phyloP scores from a whole-genome alignment of 2,113 vertebrate genomes.

The Ellobius talpinus region DNA sequence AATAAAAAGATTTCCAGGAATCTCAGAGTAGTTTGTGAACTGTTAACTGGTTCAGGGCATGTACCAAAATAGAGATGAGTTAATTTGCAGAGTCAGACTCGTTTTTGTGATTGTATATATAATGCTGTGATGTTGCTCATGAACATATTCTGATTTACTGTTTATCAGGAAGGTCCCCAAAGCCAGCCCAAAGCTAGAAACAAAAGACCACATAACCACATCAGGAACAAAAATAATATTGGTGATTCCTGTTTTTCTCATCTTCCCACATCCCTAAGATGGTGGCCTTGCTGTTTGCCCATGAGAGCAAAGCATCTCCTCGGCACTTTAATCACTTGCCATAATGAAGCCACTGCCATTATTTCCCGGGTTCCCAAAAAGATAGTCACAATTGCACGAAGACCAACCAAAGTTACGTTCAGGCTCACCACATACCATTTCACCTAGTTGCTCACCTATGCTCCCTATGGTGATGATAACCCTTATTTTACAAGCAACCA shows the following conservation, averaged over 20 bases:
- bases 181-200: neutral
- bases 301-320: neutral
- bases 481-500: conserved; percentile 62
- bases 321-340: neutral
- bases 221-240: neutral
- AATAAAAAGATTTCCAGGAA: conserved; percentile 7
- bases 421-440: neutral
- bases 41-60: neutral
- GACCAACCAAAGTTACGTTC: neutral
- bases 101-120: neutral
- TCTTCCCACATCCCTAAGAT: neutral
- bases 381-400: neutral
- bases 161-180: neutral
- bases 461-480: neutral
- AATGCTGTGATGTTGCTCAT: neutral
- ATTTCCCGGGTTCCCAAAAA: neutral
- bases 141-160: neutral
- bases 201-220: neutral
- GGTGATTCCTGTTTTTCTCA: neutral
- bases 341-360: neutral
- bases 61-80: neutral
- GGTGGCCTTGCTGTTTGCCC: neutral
- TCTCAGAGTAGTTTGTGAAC: neutral
- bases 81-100: neutral
- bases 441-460: conserved; percentile 9